Base-by-base conservation (phyloP, 2,797 vertebrate species). In the Enteromius mattozi region DNA sequence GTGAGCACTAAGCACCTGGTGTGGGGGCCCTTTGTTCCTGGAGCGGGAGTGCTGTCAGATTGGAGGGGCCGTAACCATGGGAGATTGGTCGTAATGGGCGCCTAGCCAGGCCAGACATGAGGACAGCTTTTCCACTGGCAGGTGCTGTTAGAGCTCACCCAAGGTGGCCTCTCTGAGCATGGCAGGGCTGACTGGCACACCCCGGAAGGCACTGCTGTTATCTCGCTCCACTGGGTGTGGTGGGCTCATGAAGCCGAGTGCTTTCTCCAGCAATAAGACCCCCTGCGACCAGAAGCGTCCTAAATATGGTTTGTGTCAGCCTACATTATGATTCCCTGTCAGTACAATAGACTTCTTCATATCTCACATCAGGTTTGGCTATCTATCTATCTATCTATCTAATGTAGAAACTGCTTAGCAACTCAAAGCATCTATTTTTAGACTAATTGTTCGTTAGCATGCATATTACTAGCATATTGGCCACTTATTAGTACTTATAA, bases 31-130 rank as follows among this genome's bases (percentile, higher is more conserved):
- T 87, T 80, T 88, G 83, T 85, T 86, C 80, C 70, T 80, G 45
- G 68, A 86, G 75, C 17, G 17, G 61, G 77, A 69, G 49, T 72
- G 51, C 77, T 70, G 84, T 85, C 54, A 83, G 84, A 74, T 83
- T 74, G 81, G 54, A 81, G 70, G 72, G 76, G 63, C 56, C 35
- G 74, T 81, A 85, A 49, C 87, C 47, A 78, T 56, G 56, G 88
- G 86, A 83, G 63, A 82, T 74, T 66, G 75, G 54, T 56, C 35
- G 2, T 88, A 88, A 89, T 86, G 80, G 87, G 86, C 74, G 54
- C 59, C 70, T 47, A 37, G 80, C 77, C 85, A 84, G 81, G 77
- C 49, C 85, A 86, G 76, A 78, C 85, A 78, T 72, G 69, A 54
- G 79, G 78, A 80, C 87, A 54, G 81, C 35, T 71, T 65, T 80